Base-by-base conservation (phyloP, 2,113 vertebrate species). In the Ictalurus punctatus region DNA sequence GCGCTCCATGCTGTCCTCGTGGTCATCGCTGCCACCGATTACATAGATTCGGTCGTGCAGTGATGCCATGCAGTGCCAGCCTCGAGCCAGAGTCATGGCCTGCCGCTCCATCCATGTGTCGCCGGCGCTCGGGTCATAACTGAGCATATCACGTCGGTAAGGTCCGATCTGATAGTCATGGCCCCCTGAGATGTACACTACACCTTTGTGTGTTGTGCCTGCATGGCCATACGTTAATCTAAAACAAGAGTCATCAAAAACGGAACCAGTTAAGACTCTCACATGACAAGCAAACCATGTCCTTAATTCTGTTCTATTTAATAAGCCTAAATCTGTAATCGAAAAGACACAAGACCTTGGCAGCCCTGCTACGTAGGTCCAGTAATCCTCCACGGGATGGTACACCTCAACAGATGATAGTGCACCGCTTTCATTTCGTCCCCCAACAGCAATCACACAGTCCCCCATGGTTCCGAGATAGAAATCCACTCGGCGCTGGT, bases 21-120 rank as follows among this genome's bases (percentile, higher is more conserved):
- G 95, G 94, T 99, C 97, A 4, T 99, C 96, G 0, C 98, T 99
- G 92, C 98, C 98, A 0, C 98, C 98, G 0, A 99, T 96, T 87
- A 96, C 96, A 73, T 98, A 99, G 93, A 99, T 96, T 14, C 90
- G 96, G 90, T 98, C 96, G 25, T 94, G 93, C 52, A 98, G 92
- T 79, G 97, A 97, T 65, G 97, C 97, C 98, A 99, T 99, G 94
- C 97, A 97, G 95, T 99, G 98, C 98, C 98, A 99, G 19, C 98
- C 98, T 0, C 98, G 95, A 0, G 97, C 97, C 0, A 96, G 93
- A 17, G 94, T 94, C 98, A 99, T 99, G 1, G 97, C 94, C 91
- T 95, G 96, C 56, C 96, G 95, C 88, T 98, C 97, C 84, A 94
- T 93, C 98, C 98, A 99, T 1, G 94, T 92, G 0, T 97, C 96